Conservation (phyloP, 2,113 vertebrate species). For the Hemiprocne comata region DNA sequence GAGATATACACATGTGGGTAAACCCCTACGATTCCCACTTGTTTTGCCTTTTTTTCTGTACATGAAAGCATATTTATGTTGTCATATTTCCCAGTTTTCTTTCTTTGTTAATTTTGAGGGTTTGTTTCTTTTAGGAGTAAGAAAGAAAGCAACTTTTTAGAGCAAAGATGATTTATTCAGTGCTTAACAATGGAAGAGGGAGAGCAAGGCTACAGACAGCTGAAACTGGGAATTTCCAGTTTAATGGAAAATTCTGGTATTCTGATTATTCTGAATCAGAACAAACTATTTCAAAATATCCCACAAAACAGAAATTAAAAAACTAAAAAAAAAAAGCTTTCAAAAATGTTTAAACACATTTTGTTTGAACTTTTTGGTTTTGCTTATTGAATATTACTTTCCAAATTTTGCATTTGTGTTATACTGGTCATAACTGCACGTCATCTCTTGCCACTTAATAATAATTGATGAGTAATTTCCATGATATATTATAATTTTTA, state of each 20-base stretch:
- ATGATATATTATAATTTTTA: not conserved
- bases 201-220: not conserved
- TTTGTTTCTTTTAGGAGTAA: not conserved
- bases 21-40: not conserved
- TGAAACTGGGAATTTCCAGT: constrained; percentile 47
- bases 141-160: not conserved
- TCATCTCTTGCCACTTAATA: not conserved
- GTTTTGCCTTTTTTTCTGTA: not conserved
- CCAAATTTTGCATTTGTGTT: not conserved
- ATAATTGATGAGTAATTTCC: not conserved
- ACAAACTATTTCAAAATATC: constrained; percentile 58
- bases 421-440: not conserved
- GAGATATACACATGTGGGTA: not conserved
- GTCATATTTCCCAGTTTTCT: not conserved
- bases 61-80: not conserved
- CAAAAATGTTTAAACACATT: constrained; percentile 29
- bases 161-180: constrained; percentile 15
- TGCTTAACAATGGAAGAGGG: constrained; percentile 11
- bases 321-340: not conserved
- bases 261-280: constrained; percentile 40
- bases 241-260: constrained; percentile 56
- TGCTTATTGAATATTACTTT: not conserved
- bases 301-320: not conserved
- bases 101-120: not conserved
- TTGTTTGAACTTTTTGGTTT: not conserved